Evolutionary conservation across 2,888 invertebrate species (phyloP).

Genomic region (Drosophila colorata): DNA sequence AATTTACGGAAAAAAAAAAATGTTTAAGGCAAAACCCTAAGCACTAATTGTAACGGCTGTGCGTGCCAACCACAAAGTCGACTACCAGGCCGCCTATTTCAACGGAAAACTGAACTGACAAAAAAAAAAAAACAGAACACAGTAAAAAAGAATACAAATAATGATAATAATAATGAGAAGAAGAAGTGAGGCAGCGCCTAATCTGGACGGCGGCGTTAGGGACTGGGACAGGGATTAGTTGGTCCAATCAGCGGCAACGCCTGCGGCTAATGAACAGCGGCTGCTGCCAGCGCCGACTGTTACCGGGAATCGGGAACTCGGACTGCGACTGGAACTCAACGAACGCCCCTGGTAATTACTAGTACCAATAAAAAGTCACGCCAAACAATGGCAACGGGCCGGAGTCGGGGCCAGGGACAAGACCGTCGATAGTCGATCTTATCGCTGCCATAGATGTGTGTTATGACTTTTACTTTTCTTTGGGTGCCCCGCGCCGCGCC

Average conservation of each 20-base stretch:
- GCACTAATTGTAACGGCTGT: constrained; percentile 56
- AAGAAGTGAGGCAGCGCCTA: constrained; percentile 50
- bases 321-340: constrained; percentile 13
- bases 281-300: constrained; percentile 39
- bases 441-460: constrained; percentile 60
- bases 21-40: constrained; percentile 23
- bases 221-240: constrained; percentile 66
- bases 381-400: constrained; percentile 59
- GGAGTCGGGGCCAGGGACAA: constrained; percentile 17
- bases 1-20: background rate
- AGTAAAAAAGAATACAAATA: constrained; percentile 23
- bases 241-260: constrained; percentile 81
- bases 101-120: constrained; percentile 59
- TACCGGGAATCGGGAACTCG: constrained; percentile 54
- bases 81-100: constrained; percentile 58
- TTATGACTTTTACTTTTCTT: constrained; percentile 79
- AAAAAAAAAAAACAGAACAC: constrained; percentile 35
- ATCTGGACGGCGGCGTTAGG: constrained; percentile 55
- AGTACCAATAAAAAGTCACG: constrained; percentile 69
- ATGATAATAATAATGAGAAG: constrained; percentile 25
- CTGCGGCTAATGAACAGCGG: constrained; percentile 77
- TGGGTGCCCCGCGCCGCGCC: constrained; percentile 47
- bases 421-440: constrained; percentile 66
- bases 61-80: constrained; percentile 55
- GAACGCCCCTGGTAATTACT: constrained; percentile 72